Conservation (phyloP, 2,113 vertebrate genomes). For the Megalops atlanticus region DNA sequence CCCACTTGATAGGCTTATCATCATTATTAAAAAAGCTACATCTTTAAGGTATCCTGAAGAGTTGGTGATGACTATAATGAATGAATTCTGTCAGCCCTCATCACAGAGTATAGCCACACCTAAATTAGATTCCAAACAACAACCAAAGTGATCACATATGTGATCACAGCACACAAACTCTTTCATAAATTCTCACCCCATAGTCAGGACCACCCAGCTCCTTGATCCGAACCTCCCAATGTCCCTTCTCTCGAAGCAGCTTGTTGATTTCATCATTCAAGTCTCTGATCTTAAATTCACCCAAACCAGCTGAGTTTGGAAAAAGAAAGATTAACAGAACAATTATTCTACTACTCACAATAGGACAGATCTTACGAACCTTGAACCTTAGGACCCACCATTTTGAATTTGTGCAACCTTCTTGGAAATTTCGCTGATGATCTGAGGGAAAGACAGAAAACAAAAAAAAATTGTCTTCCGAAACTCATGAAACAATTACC, state of each 20-base stretch:
- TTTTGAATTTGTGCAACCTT: constrained; percentile 98
- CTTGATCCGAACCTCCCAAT: constrained; percentile 94
- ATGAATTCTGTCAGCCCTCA: background rate
- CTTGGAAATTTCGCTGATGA: constrained; percentile 98
- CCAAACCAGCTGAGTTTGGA: constrained; percentile 82
- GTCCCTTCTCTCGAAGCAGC: constrained; percentile 93
- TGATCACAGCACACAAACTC: too few relatives aligned
- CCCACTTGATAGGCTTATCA: too few relatives aligned
- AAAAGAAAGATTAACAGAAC: background rate
- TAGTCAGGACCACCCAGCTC: constrained; percentile 94
- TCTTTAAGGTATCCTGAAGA: too few relatives aligned
- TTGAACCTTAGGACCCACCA: constrained; percentile 71
- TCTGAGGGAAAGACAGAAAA: constrained; percentile 68
- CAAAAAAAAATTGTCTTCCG: background rate
- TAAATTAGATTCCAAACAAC: too few relatives aligned
- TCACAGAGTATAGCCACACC: background rate
- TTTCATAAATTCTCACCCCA: constrained; percentile 77
- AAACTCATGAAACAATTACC: constrained; percentile 14
- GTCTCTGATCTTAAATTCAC: constrained; percentile 94
- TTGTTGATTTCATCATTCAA: constrained; percentile 99
- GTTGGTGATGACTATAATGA: background rate
- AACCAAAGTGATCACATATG: too few relatives aligned
- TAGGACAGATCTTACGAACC: background rate
- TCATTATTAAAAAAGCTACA: too few relatives aligned
- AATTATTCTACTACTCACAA: background rate